phyloP scores from a whole-genome alignment of 2,888 invertebrate genomes.

The Dynastes grantii region DNA sequence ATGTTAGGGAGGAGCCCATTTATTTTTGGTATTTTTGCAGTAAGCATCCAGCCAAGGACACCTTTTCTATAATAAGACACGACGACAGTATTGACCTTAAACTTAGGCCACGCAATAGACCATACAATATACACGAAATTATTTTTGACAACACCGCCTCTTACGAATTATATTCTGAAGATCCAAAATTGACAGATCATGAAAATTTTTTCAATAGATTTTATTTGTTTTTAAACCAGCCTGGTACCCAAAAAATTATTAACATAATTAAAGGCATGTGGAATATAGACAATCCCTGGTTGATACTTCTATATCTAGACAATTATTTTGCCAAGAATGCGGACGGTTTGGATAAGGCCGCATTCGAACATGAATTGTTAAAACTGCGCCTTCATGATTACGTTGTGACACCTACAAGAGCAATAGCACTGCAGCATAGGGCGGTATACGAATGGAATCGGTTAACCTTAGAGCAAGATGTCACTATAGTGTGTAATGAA shows the following conservation, averaged over 20 bases:
- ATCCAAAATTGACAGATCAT: neutral
- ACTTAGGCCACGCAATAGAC: neutral
- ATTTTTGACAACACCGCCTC: neutral
- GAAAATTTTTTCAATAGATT: neutral
- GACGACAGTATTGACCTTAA: neutral
- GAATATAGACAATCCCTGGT: neutral
- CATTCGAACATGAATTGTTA: constrained; percentile 1
- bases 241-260: neutral
- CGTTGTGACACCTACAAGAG: neutral
- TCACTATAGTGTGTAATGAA: neutral
- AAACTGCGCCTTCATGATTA: neutral
- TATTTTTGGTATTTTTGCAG: neutral
- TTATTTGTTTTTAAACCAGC: neutral
- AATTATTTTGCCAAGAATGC: neutral
- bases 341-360: neutral
- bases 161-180: neutral
- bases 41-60: neutral
- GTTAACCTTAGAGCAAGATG: neutral
- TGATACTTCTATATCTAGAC: neutral
- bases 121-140: neutral
- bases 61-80: neutral
- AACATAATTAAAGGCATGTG: neutral
- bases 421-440: neutral
- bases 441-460: neutral
- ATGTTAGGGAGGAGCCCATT: neutral